Conservation (phyloP, 1,140 invertebrate genomes). For the Brachionus calyciflorus region DNA sequence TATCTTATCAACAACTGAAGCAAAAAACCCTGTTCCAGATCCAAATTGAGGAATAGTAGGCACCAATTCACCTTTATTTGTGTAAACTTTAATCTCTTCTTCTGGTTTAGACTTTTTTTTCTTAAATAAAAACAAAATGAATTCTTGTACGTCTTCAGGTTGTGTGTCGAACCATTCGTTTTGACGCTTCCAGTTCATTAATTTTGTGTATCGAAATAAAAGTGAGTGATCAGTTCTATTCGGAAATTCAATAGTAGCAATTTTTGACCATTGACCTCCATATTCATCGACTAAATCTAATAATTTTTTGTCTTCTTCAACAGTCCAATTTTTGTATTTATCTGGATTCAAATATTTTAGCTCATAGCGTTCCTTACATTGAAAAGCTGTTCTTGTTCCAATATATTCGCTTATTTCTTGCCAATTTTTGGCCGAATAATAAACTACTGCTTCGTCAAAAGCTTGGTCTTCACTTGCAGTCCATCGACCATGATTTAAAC, state of each 20-base stretch:
- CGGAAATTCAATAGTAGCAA: constrained; percentile 11
- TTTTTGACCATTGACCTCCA: constrained; percentile 45
- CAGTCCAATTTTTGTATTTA: constrained; percentile 44
- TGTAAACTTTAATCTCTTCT: not conserved
- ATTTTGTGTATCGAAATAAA: constrained; percentile 31
- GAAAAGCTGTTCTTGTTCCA: constrained; percentile 30
- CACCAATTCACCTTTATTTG: not conserved
- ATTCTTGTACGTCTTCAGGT: constrained; percentile 38
- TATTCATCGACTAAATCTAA: constrained; percentile 16
- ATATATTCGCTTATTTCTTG: constrained; percentile 45
- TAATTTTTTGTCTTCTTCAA: constrained; percentile 31
- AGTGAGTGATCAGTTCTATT: constrained; percentile 23
- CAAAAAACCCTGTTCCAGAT: not conserved
- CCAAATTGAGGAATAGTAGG: constrained; percentile 34
- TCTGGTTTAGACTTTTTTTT: not conserved
- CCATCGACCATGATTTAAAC: constrained; percentile 44
- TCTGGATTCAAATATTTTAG: constrained; percentile 36
- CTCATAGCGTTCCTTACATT: constrained; percentile 45
- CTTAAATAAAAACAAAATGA: constrained; percentile 29
- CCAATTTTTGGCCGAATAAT: constrained; percentile 27
- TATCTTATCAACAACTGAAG: constrained; percentile 24
- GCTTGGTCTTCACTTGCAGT: constrained; percentile 20
- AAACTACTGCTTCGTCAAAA: constrained; percentile 19
- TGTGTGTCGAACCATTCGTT: constrained; percentile 45
- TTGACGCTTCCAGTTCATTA: constrained; percentile 40